Evolutionary conservation across 2,797 vertebrate genomes (phyloP).

Genomic region (Rallus crepitans): DNA sequence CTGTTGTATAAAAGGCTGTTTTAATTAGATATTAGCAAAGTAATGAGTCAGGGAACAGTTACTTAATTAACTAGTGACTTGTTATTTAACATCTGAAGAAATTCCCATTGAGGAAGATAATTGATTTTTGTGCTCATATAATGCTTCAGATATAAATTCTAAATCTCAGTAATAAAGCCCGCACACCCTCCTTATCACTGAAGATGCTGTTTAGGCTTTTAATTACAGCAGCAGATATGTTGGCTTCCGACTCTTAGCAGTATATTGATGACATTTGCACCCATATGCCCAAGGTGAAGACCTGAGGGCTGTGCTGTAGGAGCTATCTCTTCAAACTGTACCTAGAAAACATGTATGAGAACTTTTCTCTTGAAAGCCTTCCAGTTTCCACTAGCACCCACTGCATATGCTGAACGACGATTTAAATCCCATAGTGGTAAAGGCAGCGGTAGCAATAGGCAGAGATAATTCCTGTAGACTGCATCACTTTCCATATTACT

Average conservation of each 20-base stretch:
- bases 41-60: constrained; percentile 46
- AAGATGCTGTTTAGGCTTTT: background rate
- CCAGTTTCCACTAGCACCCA: background rate
- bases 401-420: background rate
- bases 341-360: background rate
- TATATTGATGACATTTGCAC: background rate
- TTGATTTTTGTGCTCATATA: background rate
- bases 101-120: background rate
- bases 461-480: background rate
- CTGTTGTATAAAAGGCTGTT: constrained; percentile 40
- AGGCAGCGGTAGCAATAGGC: background rate
- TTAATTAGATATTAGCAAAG: constrained; percentile 24
- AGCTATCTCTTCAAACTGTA: background rate
- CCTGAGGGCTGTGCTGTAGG: background rate
- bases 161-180: background rate
- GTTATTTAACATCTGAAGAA: constrained; percentile 19
- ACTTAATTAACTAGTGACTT: constrained; percentile 23
- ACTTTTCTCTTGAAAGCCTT: background rate
- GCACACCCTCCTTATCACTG: background rate
- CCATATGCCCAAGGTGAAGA: background rate
- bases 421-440: background rate
- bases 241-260: background rate
- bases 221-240: background rate
- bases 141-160: background rate
- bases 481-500: background rate